Percentiles rank a stretch among this genome's conserved stretches.
Evolutionary conservation across 2,888 invertebrate species (phyloP).

Genomic region (Phyllotreta striolata): DNA sequence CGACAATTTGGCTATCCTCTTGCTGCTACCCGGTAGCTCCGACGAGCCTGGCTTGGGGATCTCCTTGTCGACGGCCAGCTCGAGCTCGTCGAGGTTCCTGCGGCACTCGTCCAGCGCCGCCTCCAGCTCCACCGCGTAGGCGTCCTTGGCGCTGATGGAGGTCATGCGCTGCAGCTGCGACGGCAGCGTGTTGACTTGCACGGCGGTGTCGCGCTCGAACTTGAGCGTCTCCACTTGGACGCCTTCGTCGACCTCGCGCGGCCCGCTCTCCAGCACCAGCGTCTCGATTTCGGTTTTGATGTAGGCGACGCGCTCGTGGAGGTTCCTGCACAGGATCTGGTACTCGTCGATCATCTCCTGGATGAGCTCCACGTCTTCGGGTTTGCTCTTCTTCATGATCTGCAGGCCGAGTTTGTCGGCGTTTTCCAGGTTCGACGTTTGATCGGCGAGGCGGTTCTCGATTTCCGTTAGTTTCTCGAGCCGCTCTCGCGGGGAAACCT

Average conservation of each 20-base stretch:
- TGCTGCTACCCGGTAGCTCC: conserved; percentile 70
- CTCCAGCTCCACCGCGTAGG: conserved; percentile 78
- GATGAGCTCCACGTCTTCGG: conserved; percentile 66
- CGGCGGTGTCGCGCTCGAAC: conserved; percentile 78
- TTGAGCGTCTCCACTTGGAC: conserved; percentile 77
- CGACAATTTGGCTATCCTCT: conserved; percentile 77
- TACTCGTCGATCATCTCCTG: conserved; percentile 73
- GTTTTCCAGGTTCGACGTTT: conserved; percentile 64
- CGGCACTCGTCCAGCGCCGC: conserved; percentile 78
- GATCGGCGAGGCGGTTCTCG: conserved; percentile 66
- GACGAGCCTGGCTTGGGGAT: conserved; percentile 64
- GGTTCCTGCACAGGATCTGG: conserved; percentile 69
- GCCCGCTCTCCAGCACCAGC: conserved; percentile 52
- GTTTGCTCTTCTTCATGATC: conserved; percentile 67
- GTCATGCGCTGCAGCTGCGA: conserved; percentile 68
- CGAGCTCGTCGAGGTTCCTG: conserved; percentile 71
- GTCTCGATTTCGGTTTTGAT: conserved; percentile 60
- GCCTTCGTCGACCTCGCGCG: conserved; percentile 66
- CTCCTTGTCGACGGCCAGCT: conserved; percentile 69
- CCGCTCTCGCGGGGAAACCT: conserved; percentile 59
- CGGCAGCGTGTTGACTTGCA: conserved; percentile 83
- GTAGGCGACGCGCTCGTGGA: conserved; percentile 64
- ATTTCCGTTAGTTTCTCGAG: conserved; percentile 64
- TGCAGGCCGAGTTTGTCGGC: conserved; percentile 70
- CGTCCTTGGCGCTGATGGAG: conserved; percentile 81